Evolutionary conservation across 2,797 vertebrate species (phyloP).

Genomic region (Sitta carolinensis): DNA sequence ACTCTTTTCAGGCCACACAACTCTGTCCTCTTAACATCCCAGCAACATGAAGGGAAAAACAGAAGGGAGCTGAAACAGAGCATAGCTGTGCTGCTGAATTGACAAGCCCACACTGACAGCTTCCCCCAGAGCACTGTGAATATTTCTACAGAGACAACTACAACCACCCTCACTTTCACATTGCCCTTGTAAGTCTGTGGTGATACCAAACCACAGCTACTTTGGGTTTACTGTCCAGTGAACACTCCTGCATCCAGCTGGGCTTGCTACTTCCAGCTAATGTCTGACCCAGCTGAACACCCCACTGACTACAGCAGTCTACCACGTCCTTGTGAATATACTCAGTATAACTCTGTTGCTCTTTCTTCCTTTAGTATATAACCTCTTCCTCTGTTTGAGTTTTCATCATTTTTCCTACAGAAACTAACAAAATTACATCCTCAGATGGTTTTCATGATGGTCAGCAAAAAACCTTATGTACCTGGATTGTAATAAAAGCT

Average conservation of each 20-base stretch:
- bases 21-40: neutral
- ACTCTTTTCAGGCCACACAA: neutral
- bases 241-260: neutral
- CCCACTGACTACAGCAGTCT: neutral
- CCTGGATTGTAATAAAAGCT: neutral
- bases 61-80: neutral
- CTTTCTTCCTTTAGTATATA: neutral
- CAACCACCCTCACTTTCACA: rapidly evolving
- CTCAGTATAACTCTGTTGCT: neutral
- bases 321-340: neutral
- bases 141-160: neutral
- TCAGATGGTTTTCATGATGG: neutral
- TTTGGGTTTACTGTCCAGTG: neutral
- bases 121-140: neutral
- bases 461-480: neutral
- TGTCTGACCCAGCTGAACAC: neutral
- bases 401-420: neutral
- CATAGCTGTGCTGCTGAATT: neutral
- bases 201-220: neutral
- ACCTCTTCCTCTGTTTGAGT: neutral
- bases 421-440: neutral
- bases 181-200: neutral
- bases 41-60: neutral
- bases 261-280: neutral
- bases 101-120: neutral